phyloP scores from a whole-genome alignment of 2,113 vertebrate genomes.

The Chloropsis cyanopogon region DNA sequence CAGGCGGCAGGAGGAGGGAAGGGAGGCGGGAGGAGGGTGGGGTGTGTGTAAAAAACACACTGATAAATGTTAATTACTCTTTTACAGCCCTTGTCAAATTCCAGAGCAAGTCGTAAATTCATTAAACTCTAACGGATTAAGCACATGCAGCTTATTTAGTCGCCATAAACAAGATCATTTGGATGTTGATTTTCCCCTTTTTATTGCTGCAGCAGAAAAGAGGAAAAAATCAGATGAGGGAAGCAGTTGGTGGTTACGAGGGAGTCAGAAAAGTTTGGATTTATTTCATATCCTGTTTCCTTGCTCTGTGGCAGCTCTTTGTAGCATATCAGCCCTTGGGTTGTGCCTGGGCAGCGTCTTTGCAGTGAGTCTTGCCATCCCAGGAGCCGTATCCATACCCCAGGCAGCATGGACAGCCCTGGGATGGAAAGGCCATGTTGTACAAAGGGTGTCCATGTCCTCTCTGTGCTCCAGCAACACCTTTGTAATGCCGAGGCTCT shows the following conservation, averaged over 20 bases:
- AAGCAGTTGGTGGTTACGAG: constrained; percentile 41
- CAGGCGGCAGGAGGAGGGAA: constrained; percentile 40
- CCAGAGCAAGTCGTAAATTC: constrained; percentile 83
- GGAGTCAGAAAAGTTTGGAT: constrained; percentile 47
- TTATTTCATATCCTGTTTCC: constrained; percentile 17
- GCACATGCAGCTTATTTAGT: constrained; percentile 82
- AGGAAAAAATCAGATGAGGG: constrained; percentile 37
- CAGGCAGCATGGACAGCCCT: rapidly evolving
- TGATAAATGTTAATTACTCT: constrained; percentile 78
- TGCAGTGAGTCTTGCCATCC: background rate
- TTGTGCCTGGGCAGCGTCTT: background rate
- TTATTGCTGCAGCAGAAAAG: constrained; percentile 75
- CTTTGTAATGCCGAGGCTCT: background rate
- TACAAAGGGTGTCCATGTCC: background rate
- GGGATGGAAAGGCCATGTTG: background rate
- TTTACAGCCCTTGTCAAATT: constrained; percentile 84
- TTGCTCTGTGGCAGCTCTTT: background rate
- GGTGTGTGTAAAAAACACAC: constrained; percentile 69
- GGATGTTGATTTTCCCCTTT: constrained; percentile 81
- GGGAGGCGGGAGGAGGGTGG: constrained; percentile 38
- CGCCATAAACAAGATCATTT: constrained; percentile 84
- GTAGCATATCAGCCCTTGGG: rapidly evolving
- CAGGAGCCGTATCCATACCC: rapidly evolving
- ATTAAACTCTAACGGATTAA: constrained; percentile 82
- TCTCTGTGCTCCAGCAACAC: background rate